Evolutionary conservation across 2,888 invertebrate genomes (phyloP).

Genomic region (Cancer borealis): DNA sequence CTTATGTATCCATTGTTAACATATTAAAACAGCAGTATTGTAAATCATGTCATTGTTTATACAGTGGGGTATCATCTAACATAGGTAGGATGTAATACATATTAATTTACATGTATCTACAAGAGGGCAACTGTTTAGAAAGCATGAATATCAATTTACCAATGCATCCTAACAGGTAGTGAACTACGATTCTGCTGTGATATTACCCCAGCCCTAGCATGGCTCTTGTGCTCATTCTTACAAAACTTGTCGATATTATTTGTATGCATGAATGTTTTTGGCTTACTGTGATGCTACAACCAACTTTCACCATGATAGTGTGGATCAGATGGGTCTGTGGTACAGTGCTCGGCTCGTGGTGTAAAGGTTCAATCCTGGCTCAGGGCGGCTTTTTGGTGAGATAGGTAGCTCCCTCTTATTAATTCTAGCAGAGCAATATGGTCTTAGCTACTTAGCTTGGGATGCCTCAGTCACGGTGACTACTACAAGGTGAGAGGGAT

Average conservation of each 20-base stretch:
- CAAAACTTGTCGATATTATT: not conserved
- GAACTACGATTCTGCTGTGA: not conserved
- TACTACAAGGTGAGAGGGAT: no score
- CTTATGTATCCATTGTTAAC: not conserved
- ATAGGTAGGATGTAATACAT: not conserved
- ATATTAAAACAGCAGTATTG: not conserved
- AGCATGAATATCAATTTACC: not conserved
- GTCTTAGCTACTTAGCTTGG: no score
- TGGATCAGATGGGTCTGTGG: no score
- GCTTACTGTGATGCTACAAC: not conserved
- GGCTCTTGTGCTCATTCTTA: not conserved
- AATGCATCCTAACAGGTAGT: slow-evolving; percentile 9
- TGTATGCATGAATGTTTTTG: slow-evolving; percentile 41
- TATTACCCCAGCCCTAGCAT: not conserved
- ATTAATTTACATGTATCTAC: slow-evolving; percentile 3
- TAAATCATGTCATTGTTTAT: not conserved
- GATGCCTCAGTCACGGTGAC: no score
- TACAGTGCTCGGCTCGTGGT: no score
- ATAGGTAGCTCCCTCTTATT: no score
- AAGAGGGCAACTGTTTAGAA: not conserved
- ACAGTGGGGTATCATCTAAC: not conserved
- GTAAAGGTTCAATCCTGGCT: no score
- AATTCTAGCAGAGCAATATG: no score
- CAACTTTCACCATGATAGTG: slow-evolving; percentile 1
- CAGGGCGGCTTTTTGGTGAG: no score